Base-by-base conservation (phyloP, 2,797 vertebrate genomes). In the Rhinatrema bivittatum region DNA sequence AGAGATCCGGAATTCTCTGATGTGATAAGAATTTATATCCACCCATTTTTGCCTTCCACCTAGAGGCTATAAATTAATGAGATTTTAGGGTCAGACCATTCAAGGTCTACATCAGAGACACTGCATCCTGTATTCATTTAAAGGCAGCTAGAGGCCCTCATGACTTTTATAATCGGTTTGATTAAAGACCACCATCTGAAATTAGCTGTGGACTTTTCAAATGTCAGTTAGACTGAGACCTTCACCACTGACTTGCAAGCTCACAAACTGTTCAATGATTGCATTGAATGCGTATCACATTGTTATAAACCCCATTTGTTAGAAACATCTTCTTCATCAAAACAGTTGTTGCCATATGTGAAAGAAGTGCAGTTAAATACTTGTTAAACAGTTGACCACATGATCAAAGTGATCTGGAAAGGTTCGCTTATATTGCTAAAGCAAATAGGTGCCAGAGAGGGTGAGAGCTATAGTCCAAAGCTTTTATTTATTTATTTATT, bases 11-110 rank as follows among this genome's bases (percentile, higher is more conserved):
- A 56, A 38, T n/a, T 14, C 9, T 43, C 58, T 46, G 22, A 18
- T 44, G 25, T 26, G 18, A n/a, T n/a, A 15, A 12, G 16, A 16
- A 9, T 32, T 61, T 18, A 15, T 27, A 34, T 9, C 17, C 21
- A 29, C 13, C 7, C 3, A 10, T 35, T 28, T 39, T 44, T 23
- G 4, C 30, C n/a, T 18, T 15, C 11, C 36, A 14, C 16, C 13
- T 12, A 4, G 22, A 42, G 20, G 27, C 16, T 18, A 39, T 6
- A 25, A 53, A 45, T 1, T 39, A 34, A 40, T 25, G 24, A 39
- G 17, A 29, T 38, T 44, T 60, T 36, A 25, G 16, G 23, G 25
- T 65, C 39, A 16, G 20, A 27, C 51, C 45, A 19, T 46, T 25
- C 37, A 46, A 15, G 16, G 18, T 21, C 34, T 32, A 1, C 13